A percentile compares a stretch with the other conserved stretches of the same genome.
Conservation (phyloP, 2,797 vertebrate species). For the Alfaro cultratus region DNA sequence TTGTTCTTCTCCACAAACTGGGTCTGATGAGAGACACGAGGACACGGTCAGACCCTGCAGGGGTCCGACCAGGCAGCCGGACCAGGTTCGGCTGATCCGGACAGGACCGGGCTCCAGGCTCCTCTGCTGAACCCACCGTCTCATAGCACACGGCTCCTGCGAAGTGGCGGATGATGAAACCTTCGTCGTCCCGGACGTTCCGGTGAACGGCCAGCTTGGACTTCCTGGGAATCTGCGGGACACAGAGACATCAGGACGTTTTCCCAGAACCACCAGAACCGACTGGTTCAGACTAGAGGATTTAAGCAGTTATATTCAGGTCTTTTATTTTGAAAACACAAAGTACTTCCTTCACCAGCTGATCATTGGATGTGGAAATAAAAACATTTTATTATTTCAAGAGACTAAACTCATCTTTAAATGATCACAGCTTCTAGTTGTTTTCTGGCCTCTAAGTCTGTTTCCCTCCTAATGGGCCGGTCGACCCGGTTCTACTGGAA, state of each 20-base stretch:
- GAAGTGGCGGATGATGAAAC: constrained; percentile 95
- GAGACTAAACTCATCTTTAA: background rate
- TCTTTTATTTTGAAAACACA: background rate
- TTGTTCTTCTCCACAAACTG: constrained; percentile 99
- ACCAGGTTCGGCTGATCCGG: no score
- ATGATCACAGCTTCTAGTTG: background rate
- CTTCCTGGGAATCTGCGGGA: constrained; percentile 91
- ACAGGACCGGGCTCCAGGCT: background rate
- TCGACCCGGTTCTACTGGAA: no score
- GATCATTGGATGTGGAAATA: background rate
- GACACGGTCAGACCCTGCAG: background rate
- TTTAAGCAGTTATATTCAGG: background rate
- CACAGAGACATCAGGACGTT: constrained; percentile 8
- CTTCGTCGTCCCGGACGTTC: constrained; percentile 96
- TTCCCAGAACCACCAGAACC: background rate
- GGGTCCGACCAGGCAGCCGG: no score
- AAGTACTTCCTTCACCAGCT: background rate
- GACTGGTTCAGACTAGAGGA: background rate
- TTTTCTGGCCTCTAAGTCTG: background rate
- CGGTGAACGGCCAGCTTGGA: constrained; percentile 94
- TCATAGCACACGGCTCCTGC: constrained; percentile 98
- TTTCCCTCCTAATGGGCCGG: no score
- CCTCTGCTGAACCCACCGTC: constrained; percentile 81
- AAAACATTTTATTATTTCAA: background rate
- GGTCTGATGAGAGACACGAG: constrained; percentile 73